Evolutionary conservation across 2,888 invertebrate species (phyloP).

Genomic region (Xylophagus ater): DNA sequence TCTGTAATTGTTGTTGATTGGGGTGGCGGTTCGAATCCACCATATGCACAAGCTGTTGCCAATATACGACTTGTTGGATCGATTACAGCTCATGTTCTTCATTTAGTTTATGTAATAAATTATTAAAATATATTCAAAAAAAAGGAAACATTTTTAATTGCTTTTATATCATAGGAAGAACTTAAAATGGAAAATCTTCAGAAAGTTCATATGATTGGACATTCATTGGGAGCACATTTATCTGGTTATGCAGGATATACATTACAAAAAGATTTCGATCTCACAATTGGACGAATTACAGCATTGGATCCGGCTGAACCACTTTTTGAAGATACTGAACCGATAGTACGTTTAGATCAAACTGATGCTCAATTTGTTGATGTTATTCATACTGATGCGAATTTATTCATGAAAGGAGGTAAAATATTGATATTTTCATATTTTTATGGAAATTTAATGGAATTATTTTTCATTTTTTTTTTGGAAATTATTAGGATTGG

Average conservation of each 20-base stretch:
- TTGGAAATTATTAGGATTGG: conserved; percentile 53
- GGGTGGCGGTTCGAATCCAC: conserved; percentile 75
- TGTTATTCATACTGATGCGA: conserved; percentile 78
- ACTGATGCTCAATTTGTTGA: conserved; percentile 84
- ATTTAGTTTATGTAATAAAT: conserved; percentile 43
- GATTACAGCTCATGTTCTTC: conserved; percentile 64
- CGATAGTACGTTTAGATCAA: conserved; percentile 71
- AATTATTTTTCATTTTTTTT: conserved; percentile 2
- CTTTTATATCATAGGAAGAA: conserved; percentile 40
- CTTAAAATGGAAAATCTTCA: conserved; percentile 46
- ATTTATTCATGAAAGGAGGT: conserved; percentile 62
- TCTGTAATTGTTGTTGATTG: conserved; percentile 73
- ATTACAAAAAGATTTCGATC: conserved; percentile 54
- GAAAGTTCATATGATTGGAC: conserved; percentile 73
- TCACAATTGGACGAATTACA: conserved; percentile 67
- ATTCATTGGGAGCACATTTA: conserved; percentile 76
- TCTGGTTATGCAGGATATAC: conserved; percentile 74
- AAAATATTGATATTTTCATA: conserved; percentile 8
- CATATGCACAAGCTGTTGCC: conserved; percentile 85
- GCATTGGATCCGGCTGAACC: conserved; percentile 90
- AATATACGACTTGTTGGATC: conserved; percentile 79
- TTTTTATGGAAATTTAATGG: conserved; percentile 1
- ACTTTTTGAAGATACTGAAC: conserved; percentile 70
- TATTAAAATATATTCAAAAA: neutral
- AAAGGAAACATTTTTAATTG: neutral